Evolutionary conservation across 2,797 vertebrate species (phyloP).

Genomic region (Pitangus sulphuratus): DNA sequence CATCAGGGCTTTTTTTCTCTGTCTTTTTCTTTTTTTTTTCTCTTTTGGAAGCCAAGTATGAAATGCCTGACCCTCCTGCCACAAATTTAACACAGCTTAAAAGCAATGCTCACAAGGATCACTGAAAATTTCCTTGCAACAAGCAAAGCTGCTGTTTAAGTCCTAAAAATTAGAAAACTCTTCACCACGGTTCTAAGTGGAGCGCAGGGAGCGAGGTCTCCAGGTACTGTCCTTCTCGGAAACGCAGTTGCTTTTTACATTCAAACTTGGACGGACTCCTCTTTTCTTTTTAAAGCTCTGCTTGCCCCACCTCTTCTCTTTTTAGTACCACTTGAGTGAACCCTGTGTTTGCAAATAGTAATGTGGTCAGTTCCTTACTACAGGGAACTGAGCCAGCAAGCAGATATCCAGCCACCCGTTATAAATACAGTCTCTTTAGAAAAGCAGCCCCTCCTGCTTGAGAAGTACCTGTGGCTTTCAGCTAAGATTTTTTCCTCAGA

Average conservation of each 20-base stretch:
- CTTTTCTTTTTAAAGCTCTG: constrained; percentile 75
- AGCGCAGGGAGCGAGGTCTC: not conserved
- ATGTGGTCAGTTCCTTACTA: constrained; percentile 51
- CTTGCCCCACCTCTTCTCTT: constrained; percentile 73
- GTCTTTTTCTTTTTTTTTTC: not conserved
- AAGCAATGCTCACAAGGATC: not conserved
- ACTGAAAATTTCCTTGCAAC: not conserved
- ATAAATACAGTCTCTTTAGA: constrained; percentile 44
- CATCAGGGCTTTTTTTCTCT: not conserved
- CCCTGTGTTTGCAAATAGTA: constrained; percentile 75
- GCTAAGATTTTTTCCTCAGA: not conserved
- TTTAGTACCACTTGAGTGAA: constrained; percentile 77
- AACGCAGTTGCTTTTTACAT: not conserved
- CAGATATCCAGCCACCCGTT: constrained; percentile 55
- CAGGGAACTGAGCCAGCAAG: constrained; percentile 64
- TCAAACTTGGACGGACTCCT: constrained; percentile 8
- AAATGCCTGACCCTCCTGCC: constrained; percentile 91
- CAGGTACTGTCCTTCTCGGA: not conserved
- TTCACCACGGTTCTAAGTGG: not conserved
- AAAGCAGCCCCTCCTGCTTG: not conserved
- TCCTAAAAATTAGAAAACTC: constrained; percentile 6
- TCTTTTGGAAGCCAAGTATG: constrained; percentile 89
- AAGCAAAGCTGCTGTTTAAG: not conserved
- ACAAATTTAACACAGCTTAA: constrained; percentile 86
- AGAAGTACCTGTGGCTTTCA: not conserved